Percentiles rank a stretch among this genome's conserved stretches.
These are phyloP conservation scores for Bombus ignitus DNA, from an alignment of 1,140 invertebrate species.

Conservation along the genomic window DNA sequence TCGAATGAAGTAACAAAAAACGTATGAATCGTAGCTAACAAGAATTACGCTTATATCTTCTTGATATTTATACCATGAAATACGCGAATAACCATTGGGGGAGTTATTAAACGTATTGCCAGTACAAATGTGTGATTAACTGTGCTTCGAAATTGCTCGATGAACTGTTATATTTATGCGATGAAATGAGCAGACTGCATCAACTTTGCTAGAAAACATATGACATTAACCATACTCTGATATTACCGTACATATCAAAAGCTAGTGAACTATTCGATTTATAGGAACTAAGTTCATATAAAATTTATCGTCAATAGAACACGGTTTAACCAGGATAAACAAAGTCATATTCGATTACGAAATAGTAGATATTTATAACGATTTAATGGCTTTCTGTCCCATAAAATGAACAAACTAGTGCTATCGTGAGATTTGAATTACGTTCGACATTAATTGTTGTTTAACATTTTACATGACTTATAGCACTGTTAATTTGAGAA, in stretches of 20 bases:
- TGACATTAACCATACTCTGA: not conserved
- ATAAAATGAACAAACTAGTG: not conserved
- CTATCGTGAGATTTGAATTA: not conserved
- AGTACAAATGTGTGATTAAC: not conserved
- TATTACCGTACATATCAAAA: not conserved
- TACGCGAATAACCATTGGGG: not conserved
- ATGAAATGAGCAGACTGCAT: conserved; percentile 2
- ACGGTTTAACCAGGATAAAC: conserved; percentile 7
- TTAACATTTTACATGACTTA: not conserved
- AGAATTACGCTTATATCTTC: not conserved
- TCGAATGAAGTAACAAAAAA: not conserved
- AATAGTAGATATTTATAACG: not conserved
- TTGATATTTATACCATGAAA: not conserved
- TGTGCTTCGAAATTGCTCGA: not conserved
- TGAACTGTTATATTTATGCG: conserved; percentile 2
- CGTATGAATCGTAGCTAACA: not conserved
- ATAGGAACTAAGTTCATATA: not conserved
- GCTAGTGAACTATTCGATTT: conserved; percentile 2
- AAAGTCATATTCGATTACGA: not conserved
- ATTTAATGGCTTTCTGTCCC: not conserved
- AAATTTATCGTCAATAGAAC: not conserved
- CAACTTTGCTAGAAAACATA: conserved; percentile 7
- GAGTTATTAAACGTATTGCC: conserved; percentile 6
- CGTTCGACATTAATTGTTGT: not conserved
- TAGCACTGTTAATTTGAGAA: no score